These are phyloP conservation scores for Drosophila arawakana DNA, from an alignment of 1,140 invertebrate genomes.

Conservation along the genomic window DNA sequence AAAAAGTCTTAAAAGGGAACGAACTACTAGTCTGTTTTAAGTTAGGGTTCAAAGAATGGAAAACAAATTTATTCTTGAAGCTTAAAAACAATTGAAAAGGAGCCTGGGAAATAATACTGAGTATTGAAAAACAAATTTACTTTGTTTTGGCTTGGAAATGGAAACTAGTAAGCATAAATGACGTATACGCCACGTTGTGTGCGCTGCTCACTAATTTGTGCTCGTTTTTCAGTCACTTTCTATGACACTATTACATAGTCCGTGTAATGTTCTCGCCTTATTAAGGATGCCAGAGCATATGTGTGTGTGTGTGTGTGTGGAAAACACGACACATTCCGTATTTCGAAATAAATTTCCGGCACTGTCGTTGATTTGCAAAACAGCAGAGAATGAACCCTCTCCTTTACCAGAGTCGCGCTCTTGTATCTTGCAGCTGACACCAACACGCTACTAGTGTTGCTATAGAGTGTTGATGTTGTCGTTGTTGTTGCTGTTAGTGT, in stretches of 20 bases:
- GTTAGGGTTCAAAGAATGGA: not conserved
- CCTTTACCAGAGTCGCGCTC: slow-evolving; percentile 3
- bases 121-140: not conserved
- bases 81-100: not conserved
- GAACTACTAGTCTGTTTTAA: not conserved
- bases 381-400: slow-evolving; percentile 14
- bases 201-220: slow-evolving; percentile 39
- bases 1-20: not conserved
- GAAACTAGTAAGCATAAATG: slow-evolving; percentile 23
- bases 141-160: slow-evolving; percentile 6
- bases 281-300: slow-evolving; percentile 53
- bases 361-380: slow-evolving; percentile 65
- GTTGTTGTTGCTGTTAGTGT: no score
- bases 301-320: slow-evolving; percentile 18
- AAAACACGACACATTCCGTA: slow-evolving; percentile 56
- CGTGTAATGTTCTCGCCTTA: slow-evolving; percentile 56
- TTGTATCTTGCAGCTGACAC: slow-evolving; percentile 64
- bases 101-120: not conserved
- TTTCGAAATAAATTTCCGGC: slow-evolving; percentile 80
- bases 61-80: not conserved
- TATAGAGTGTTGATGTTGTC: slow-evolving; percentile 2
- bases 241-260: slow-evolving; percentile 20
- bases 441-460: slow-evolving; percentile 45
- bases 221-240: slow-evolving; percentile 50
- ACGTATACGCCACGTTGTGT: slow-evolving; percentile 32